These are phyloP conservation scores for Pseudochaenichthys georgianus DNA, from an alignment of 2,797 vertebrate genomes.

Conservation along the genomic window DNA sequence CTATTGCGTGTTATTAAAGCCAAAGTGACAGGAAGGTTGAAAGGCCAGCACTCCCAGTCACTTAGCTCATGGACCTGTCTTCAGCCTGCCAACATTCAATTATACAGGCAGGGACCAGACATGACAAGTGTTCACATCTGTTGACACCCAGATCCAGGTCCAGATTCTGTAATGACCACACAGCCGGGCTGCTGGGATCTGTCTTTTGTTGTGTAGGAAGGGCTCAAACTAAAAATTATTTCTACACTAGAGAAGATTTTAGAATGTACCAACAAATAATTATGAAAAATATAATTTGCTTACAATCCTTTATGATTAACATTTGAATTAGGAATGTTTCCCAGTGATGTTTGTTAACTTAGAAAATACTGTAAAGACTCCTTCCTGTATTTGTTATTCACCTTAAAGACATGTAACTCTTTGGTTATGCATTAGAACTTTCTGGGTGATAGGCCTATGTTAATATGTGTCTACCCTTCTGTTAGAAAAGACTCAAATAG, in stretches of 20 bases:
- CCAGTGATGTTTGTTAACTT: too few species aligned
- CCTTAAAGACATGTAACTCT: neutral
- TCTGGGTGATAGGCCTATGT: neutral
- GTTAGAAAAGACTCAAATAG: neutral
- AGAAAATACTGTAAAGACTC: neutral
- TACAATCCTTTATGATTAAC: neutral
- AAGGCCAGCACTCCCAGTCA: slow-evolving; percentile 50
- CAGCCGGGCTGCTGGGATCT: slow-evolving; percentile 8
- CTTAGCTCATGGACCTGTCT: slow-evolving; percentile 56
- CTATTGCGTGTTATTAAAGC: slow-evolving; percentile 35
- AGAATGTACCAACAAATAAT: neutral
- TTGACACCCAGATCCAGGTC: slow-evolving; percentile 33
- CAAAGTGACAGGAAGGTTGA: slow-evolving; percentile 57
- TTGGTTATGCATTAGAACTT: neutral
- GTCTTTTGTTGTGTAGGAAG: neutral
- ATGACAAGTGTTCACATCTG: slow-evolving; percentile 59
- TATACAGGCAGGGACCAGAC: slow-evolving; percentile 38
- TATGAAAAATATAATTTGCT: neutral
- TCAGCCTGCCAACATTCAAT: slow-evolving; percentile 58
- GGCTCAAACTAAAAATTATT: slow-evolving; percentile 3
- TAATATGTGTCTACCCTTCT: neutral
- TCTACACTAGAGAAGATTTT: neutral
- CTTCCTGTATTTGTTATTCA: neutral
- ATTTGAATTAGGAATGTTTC: neutral
- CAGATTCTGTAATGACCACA: slow-evolving; percentile 33